Evolutionary conservation across 2,797 vertebrate genomes (phyloP), one percentile per base, ranked within the genome.

Genomic region (Dryobates pubescens): DNA sequence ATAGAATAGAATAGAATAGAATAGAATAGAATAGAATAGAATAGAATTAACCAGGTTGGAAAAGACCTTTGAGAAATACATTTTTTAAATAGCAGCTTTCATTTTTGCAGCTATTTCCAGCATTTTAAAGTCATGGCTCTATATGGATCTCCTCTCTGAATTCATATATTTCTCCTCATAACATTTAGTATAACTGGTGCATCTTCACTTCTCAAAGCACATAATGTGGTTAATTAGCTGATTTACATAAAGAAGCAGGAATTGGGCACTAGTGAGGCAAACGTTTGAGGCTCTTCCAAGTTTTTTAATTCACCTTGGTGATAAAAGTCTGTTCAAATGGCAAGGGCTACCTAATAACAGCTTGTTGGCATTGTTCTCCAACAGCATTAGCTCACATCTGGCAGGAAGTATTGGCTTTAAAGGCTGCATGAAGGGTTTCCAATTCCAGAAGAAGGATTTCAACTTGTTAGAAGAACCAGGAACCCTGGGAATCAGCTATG

Each of bases 391-490:
- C 82, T 97, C 98, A 43, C 98, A 99, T 91, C 96, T 99, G 77
- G 97, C 98, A 51, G 96, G 98, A 82, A 97, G 96, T 67, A 93
- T 98, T 1, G 97, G 98, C 58, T 98, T 99, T 95, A 99, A 97
- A 95, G 99, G 99, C 61, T 99, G 99, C n/a, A 98, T 99, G 92
- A 99, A 99, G 96, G 98, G 99, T 49, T 99, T 99, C 97, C 98
- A 99, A 96, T 99, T 99, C 97, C 99, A 99, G 97, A 99, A 99
- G 95, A 99, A 99, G 95, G 98, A 99, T 94, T 99, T 99, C 94
- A 99, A 99, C 95, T 97, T 99, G 73, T 88, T 99, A 89, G 99
- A 99, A 96, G 98, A 99, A 92, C 98, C 98, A 32, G 99, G 99
- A 88, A 99, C 99, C 41, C 97, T 99, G 14, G 99, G 99, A 90